Percentiles rank a stretch among this genome's conserved stretches.
These are phyloP conservation scores for Eristalis intricaria DNA, from an alignment of 2,888 invertebrate genomes.

Conservation along the genomic window DNA sequence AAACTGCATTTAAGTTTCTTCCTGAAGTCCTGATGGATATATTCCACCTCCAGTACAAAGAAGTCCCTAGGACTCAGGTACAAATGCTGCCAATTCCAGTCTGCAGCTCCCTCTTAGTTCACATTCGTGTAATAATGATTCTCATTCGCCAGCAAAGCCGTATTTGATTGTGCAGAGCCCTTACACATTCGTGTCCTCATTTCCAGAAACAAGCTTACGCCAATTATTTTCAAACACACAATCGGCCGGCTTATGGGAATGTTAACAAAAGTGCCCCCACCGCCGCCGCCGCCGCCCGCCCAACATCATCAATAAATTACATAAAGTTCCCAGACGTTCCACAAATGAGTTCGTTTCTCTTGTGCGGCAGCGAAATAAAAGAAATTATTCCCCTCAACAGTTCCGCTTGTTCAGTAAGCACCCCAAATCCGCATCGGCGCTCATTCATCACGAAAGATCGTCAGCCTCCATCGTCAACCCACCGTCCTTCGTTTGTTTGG, in stretches of 20 bases:
- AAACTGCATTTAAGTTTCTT: too few relatives aligned
- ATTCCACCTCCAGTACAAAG: too few relatives aligned
- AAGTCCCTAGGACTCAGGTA: too few relatives aligned
- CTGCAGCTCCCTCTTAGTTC: too few relatives aligned
- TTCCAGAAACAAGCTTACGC: neutral
- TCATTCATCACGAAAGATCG: constrained; percentile 18
- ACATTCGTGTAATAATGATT: too few relatives aligned
- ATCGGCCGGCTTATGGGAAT: neutral
- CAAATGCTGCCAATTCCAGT: too few relatives aligned
- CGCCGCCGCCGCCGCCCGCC: neutral
- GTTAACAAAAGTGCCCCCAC: neutral
- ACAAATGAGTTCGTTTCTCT: neutral
- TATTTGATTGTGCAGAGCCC: too few relatives aligned
- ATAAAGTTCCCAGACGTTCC: neutral
- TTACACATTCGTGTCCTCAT: neutral
- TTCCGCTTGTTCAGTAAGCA: neutral
- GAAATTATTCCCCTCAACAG: constrained; percentile 1
- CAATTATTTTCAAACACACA: neutral
- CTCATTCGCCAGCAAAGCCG: too few relatives aligned
- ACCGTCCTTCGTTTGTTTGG: constrained; percentile 9
- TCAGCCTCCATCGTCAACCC: neutral
- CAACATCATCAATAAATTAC: neutral
- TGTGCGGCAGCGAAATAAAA: neutral
- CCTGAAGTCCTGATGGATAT: too few relatives aligned
- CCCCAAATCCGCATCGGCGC: constrained; percentile 2